Base-by-base conservation (phyloP, 2,113 vertebrate species). In the Dissostichus mawsoni region DNA sequence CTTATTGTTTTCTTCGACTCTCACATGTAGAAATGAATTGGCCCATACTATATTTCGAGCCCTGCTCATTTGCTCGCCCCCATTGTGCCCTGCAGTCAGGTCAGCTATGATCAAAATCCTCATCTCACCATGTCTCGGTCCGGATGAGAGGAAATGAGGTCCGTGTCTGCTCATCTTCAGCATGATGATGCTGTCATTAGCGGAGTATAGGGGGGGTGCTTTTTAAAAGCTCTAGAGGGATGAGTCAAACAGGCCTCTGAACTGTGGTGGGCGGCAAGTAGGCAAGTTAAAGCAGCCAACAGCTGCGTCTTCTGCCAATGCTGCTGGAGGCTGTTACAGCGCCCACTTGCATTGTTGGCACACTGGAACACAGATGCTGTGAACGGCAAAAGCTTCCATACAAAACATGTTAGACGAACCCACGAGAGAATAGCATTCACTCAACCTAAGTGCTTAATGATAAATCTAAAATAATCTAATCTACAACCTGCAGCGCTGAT, bases 211-310 rank as follows among this genome's bases (percentile, higher is more conserved):
- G 82, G 64, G 14, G 78, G 82, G 80, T 76, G 80, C 57, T 78
- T 70, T 90, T 79, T 83, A 62, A 73, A 78, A 77, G 81, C 51
- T 82, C 73, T 69, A 65, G 77, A 71, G 69, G 74, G 87, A 89
- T 86, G 88, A 93, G 82, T 92, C 92, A 92, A 92, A 87, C 70
- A 69, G 77, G 75, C 87, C 82, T 87, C 73, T 93, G 91, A 93
- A 91, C 88, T 81, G 67, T 76, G 55, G 91, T 91, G 90, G 92
- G 91, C 25, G 80, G 84, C 78, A 85, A 86, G 72, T 65, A 82
- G 68, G 78, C 64, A 80, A 79, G 74, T 48, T 78, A 79, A 71
- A 67, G 87, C 77, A 63, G 77, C 65, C 71, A 58, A 77, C 62
- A 69, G 73, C 69, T 69, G 77, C 29, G 74, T 73, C 52, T 68